Evolutionary conservation across 2,797 vertebrate genomes (phyloP).

Genomic region (Aselliscus stoliczkanus): DNA sequence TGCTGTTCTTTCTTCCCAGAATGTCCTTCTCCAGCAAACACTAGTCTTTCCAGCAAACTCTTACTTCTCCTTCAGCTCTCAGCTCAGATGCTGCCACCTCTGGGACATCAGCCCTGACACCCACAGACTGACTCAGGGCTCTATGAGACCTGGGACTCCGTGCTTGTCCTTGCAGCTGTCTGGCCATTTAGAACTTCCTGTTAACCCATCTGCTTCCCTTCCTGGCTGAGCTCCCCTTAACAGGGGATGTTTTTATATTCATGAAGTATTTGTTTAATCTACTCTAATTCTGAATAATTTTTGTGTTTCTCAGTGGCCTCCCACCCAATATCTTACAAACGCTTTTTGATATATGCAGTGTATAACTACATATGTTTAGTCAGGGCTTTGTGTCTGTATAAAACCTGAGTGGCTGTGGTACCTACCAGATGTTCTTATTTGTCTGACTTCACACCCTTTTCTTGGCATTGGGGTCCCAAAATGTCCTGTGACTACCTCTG

Average conservation of each 20-base stretch:
- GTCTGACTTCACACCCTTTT: background rate
- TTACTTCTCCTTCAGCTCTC: background rate
- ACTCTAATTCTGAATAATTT: background rate
- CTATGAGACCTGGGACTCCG: background rate
- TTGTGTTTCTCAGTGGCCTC: background rate
- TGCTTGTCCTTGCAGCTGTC: background rate
- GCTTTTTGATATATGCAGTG: background rate
- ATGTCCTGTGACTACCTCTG: background rate
- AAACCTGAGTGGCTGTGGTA: background rate
- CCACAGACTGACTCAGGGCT: background rate
- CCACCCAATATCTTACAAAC: background rate
- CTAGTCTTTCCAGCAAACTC: background rate
- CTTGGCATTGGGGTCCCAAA: background rate
- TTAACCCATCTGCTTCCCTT: background rate
- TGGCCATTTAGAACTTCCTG: background rate
- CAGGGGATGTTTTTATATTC: background rate
- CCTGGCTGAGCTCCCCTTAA: background rate
- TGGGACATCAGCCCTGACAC: background rate
- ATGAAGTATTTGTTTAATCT: background rate
- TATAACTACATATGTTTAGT: background rate
- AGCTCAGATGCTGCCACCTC: background rate
- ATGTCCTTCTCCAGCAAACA: background rate
- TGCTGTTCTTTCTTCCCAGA: background rate
- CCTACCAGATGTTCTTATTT: background rate
- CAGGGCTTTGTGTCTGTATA: background rate